These are phyloP conservation scores for Endotricha flammealis DNA, from an alignment of 2,888 invertebrate species.

Conservation along the genomic window DNA sequence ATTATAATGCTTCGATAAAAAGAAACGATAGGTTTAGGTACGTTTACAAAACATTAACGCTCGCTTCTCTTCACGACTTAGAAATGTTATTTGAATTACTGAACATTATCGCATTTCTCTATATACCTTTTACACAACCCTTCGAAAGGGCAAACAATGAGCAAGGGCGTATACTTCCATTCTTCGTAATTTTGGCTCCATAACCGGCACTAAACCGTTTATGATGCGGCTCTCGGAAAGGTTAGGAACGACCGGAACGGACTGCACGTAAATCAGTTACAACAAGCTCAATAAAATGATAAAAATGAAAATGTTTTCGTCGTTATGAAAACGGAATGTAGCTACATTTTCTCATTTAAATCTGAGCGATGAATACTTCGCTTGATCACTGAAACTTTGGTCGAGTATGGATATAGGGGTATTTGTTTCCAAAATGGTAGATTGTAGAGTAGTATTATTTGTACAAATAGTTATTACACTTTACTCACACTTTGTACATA, in stretches of 20 bases:
- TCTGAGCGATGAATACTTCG: not conserved
- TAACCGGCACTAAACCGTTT: slow-evolving; percentile 70
- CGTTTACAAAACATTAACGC: too few relatives aligned
- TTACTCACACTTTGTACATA: too few relatives aligned
- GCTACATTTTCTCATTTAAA: slow-evolving; percentile 6
- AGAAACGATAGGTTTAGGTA: too few relatives aligned
- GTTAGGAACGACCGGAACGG: slow-evolving; percentile 62
- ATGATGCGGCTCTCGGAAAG: slow-evolving; percentile 68
- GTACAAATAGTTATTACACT: too few relatives aligned
- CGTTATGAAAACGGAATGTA: slow-evolving; percentile 32
- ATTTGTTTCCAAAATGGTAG: too few relatives aligned
- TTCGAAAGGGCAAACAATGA: slow-evolving; percentile 68
- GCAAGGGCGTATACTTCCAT: slow-evolving; percentile 57
- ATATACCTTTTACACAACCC: slow-evolving; percentile 63
- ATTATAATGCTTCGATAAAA: too few relatives aligned
- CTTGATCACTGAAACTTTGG: too few relatives aligned
- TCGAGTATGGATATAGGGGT: too few relatives aligned
- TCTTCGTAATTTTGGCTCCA: slow-evolving; percentile 68
- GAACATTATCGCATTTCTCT: slow-evolving; percentile 60
- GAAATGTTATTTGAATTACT: slow-evolving; percentile 68
- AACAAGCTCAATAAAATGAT: slow-evolving; percentile 48
- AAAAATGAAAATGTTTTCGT: slow-evolving; percentile 40
- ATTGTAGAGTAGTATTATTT: too few relatives aligned
- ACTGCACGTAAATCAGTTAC: slow-evolving; percentile 54
- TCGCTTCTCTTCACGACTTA: too few relatives aligned